Evolutionary conservation across 2,113 vertebrate species (phyloP).

Genomic region (Tricholaema leucomelas): DNA sequence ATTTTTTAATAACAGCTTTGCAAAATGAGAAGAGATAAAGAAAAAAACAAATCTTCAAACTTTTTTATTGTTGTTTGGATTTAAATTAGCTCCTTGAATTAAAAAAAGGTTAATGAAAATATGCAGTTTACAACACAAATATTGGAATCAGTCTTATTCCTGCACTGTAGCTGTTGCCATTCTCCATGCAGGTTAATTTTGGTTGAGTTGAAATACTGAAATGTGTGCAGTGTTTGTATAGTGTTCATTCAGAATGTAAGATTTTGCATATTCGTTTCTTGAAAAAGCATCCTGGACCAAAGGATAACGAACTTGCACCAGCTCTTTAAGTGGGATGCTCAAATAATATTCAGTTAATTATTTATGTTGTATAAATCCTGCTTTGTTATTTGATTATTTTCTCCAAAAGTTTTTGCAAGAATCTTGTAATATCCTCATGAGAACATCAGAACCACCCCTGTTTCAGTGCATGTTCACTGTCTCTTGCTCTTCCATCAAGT

Average conservation of each 20-base stretch:
- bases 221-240: background rate
- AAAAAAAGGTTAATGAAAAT: background rate
- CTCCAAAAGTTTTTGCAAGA: background rate
- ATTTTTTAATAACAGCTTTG: background rate
- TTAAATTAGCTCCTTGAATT: background rate
- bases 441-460: background rate
- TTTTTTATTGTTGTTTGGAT: background rate
- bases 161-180: background rate
- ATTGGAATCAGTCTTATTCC: background rate
- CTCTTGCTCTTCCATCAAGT: background rate
- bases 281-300: background rate
- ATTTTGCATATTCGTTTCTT: background rate
- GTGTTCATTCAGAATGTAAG: background rate
- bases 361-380: background rate
- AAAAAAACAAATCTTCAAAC: background rate
- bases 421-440: background rate
- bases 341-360: background rate
- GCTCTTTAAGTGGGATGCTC: background rate
- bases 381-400: background rate
- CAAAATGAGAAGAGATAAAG: background rate
- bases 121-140: background rate
- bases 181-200: background rate
- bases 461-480: fast-evolving
- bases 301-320: background rate
- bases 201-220: background rate